These are phyloP conservation scores for Dichetophora obliterata DNA, from an alignment of 2,888 invertebrate genomes.

Conservation along the genomic window DNA sequence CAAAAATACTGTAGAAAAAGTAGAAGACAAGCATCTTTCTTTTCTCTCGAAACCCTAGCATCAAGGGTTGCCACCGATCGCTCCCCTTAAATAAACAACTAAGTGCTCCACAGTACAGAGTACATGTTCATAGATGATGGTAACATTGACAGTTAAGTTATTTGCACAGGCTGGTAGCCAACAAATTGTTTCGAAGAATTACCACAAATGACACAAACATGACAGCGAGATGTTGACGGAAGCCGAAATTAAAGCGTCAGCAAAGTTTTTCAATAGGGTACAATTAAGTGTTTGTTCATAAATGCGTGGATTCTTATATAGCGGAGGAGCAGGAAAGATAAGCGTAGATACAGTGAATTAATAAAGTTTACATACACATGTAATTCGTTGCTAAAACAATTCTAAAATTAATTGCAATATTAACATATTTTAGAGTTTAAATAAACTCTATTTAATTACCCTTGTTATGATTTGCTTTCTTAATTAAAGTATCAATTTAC, in stretches of 20 bases:
- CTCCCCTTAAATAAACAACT: constrained; percentile 1
- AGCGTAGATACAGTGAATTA: too few relatives aligned
- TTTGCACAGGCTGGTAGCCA: background rate
- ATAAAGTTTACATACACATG: too few relatives aligned
- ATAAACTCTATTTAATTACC: too few relatives aligned
- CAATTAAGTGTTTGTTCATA: background rate
- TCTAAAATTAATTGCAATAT: too few relatives aligned
- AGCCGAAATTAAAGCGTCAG: constrained; percentile 26
- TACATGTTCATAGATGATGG: too few relatives aligned
- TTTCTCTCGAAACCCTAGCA: too few relatives aligned
- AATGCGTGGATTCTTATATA: background rate
- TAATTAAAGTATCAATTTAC: too few relatives aligned
- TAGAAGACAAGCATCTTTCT: background rate
- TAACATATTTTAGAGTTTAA: too few relatives aligned
- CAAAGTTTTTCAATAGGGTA: background rate
- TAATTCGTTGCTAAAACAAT: too few relatives aligned
- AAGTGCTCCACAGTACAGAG: background rate
- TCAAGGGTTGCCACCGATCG: too few relatives aligned
- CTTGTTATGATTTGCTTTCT: too few relatives aligned
- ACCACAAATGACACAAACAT: constrained; percentile 7
- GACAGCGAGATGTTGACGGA: constrained; percentile 14
- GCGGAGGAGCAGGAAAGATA: background rate
- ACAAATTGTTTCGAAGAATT: constrained; percentile 21
- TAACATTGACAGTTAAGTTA: background rate
- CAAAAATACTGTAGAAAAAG: background rate